phyloP scores from a whole-genome alignment of 2,888 invertebrate genomes.

The Trichopoda pennipes region DNA sequence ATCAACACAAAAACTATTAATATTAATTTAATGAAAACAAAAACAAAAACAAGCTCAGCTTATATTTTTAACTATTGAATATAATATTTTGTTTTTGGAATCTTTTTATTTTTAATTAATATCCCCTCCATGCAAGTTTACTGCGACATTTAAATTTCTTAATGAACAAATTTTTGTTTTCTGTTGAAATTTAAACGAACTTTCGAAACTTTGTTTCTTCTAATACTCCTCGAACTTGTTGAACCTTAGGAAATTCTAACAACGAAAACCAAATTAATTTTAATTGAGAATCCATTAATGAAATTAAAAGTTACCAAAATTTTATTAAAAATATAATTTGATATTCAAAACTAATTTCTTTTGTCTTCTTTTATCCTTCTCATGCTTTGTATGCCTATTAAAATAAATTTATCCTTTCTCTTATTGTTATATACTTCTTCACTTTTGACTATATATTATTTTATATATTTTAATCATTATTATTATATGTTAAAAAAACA shows the following conservation, averaged over 20 bases:
- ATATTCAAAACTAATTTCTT: neutral
- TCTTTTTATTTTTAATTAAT: neutral
- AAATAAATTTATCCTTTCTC: neutral
- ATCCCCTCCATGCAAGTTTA: neutral
- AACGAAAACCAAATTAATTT: neutral
- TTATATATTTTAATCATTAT: constrained; percentile 50
- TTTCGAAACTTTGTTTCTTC: neutral
- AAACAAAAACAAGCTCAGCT: constrained; percentile 69
- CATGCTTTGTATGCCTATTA: constrained; percentile 20
- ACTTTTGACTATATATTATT: constrained; percentile 51
- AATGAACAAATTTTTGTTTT: neutral
- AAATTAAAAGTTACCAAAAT: neutral
- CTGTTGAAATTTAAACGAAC: neutral
- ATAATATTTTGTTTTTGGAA: neutral
- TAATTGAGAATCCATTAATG: no score
- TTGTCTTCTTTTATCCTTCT: neutral
- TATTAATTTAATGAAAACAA: constrained; percentile 54
- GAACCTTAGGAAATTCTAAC: neutral
- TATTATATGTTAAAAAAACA: constrained; percentile 43
- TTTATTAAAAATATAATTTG: neutral
- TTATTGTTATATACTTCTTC: constrained; percentile 6
- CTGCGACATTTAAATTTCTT: neutral
- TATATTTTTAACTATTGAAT: constrained; percentile 60
- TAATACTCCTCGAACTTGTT: neutral
- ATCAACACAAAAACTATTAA: constrained; percentile 53